These are phyloP conservation scores for Thomomys bottae DNA, from an alignment of 2,113 vertebrate genomes.

Conservation along the genomic window DNA sequence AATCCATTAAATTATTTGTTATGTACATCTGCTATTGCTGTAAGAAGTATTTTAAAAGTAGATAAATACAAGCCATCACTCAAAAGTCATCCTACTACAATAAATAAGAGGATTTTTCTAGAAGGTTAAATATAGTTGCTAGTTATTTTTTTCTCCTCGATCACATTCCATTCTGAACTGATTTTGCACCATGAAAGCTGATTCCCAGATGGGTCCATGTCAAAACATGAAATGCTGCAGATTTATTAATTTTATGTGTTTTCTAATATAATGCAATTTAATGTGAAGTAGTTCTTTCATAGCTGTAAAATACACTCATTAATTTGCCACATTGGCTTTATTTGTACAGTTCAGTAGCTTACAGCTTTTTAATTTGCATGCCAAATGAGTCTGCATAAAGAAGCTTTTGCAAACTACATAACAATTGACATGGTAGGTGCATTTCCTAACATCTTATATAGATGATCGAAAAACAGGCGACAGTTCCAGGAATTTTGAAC, in stretches of 20 bases:
- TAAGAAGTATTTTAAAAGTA: slow-evolving; percentile 45
- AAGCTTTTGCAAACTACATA: slow-evolving; percentile 57
- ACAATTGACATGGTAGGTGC: background rate
- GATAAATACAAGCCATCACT: slow-evolving; percentile 38
- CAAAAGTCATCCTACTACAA: slow-evolving; percentile 10
- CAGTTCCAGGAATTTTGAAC: slow-evolving; percentile 13
- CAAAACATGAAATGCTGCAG: slow-evolving; percentile 39
- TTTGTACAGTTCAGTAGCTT: slow-evolving; percentile 58
- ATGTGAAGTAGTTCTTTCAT: slow-evolving; percentile 46
- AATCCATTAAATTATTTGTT: slow-evolving; percentile 13
- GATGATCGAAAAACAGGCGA: background rate
- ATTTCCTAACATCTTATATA: slow-evolving; percentile 37
- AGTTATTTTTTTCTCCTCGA: background rate
- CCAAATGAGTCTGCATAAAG: slow-evolving; percentile 60
- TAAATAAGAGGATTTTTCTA: slow-evolving; percentile 32
- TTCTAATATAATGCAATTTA: slow-evolving; percentile 50
- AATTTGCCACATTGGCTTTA: slow-evolving; percentile 61
- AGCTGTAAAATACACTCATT: slow-evolving; percentile 51
- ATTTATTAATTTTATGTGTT: slow-evolving; percentile 44
- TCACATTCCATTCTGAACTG: background rate
- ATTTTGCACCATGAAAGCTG: slow-evolving; percentile 34
- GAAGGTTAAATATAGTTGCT: background rate
- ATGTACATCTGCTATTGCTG: slow-evolving; percentile 46
- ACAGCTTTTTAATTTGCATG: slow-evolving; percentile 53
- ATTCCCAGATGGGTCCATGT: slow-evolving; percentile 24